These are phyloP conservation scores for Dasypus novemcinctus DNA, from an alignment of 2,113 vertebrate species.

Conservation along the genomic window DNA sequence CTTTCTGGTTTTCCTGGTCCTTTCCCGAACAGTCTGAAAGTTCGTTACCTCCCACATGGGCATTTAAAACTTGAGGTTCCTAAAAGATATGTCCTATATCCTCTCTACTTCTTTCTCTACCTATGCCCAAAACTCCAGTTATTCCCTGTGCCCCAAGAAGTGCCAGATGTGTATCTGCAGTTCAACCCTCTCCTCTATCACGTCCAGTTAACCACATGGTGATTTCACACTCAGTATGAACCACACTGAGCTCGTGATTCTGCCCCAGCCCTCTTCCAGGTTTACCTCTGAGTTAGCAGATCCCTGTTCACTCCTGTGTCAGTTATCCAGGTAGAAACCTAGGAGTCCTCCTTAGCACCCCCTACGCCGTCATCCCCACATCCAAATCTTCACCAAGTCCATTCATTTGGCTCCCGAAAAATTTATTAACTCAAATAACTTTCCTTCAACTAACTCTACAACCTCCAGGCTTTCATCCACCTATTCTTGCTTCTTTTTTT, in stretches of 20 bases:
- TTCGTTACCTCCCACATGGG: background rate
- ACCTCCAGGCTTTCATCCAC: background rate
- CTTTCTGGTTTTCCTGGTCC: background rate
- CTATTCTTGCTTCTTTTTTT: background rate
- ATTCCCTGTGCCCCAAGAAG: background rate
- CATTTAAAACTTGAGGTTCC: background rate
- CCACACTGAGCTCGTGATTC: background rate
- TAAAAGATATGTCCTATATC: background rate
- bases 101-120: background rate
- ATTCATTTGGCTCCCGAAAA: background rate
- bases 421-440: background rate
- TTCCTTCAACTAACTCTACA: background rate
- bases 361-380: background rate
- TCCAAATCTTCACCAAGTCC: background rate
- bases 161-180: background rate
- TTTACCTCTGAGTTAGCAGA: fast-evolving
- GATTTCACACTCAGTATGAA: background rate
- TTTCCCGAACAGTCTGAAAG: background rate
- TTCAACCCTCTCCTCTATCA: background rate
- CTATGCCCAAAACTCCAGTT: background rate
- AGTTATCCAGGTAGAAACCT: background rate
- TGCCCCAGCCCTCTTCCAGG: no score
- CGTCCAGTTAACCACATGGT: fast-evolving
- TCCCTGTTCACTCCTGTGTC: fast-evolving
- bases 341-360: background rate